Base-by-base conservation (phyloP, 2,797 vertebrate species). In the Chelon auratus region DNA sequence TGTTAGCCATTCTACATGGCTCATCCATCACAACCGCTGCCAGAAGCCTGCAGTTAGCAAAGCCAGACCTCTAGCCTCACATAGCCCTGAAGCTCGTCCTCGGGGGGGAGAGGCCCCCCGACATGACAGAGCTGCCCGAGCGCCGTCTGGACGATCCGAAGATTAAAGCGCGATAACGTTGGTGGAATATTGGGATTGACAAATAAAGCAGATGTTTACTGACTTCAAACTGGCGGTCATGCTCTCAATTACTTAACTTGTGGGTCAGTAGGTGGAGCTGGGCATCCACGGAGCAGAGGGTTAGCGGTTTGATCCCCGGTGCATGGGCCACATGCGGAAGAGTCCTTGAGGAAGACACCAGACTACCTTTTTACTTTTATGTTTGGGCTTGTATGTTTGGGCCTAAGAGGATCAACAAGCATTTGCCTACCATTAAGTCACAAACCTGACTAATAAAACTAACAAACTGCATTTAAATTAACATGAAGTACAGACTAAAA, bases 21-120 rank as follows among this genome's bases (percentile, higher is more conserved):
- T 83, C 84, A 90, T 90, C 75, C 77, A 86, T 89, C 87, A 86
- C 62, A 45, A 66, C 68, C 64, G 68, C 59, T 87, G 77, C 74
- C 82, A 86, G 78, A 62, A 71, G 75, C 63, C 64, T 67, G 82
- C 66, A 79, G 75, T 72, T 77, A 73, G 69, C 10, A 7, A 62
- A 56, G 76, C 59, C 52, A 71, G 79, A 74, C 36, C n/a, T 77
- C 62, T 52, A 17, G 61, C 66, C 62, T 57, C 39, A 18, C 48
- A 56, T 15, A 66, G 71, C 53, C 68, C 33, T 1, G 17, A 57
- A 54, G 54, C 64, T 20, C 30, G 51, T 59, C 81, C 7, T 65
- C 53, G 30, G 66, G 53, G 30, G 66, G 53, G 75, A 62, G 37
- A 59, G 61, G 57, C 65, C 12, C 56, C 42, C 24, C 30, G 47